Base-by-base conservation (phyloP, 2,113 vertebrate genomes). In the Ctenomys sociabilis region DNA sequence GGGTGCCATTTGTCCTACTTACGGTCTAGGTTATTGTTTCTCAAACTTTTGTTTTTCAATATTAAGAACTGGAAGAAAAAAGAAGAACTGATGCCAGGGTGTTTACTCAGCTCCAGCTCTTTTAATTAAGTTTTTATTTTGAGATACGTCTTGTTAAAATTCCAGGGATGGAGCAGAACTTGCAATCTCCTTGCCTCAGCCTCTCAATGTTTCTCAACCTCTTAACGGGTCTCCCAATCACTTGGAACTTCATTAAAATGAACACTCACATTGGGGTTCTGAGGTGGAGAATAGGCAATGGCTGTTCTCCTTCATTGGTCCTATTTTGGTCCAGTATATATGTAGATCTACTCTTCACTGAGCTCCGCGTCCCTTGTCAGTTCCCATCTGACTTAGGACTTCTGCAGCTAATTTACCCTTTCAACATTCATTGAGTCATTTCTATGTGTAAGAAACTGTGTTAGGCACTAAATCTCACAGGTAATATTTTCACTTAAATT, bases 361-460 rank as follows among this genome's bases (percentile, higher is more conserved):
- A 49, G 26, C 22, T 11, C 3, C 1, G n/a, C 90, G 21, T 30
- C 43, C 26, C 12, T 93, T 77, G 10, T 63, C 26, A 35, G 24
- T 64, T 90, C 43, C 30, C 57, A 40, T 37, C 13, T 88, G 70
- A 81, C 21, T 40, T 54, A 90, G n/a, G 72, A 43, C 63, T 70
- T 90, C 81, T 57, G 72, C 70, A 45, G 32, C 7, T 90, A n/a
- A 57, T 85, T 92, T 37, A 28, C 88, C 93, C 43, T 93, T 75
- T 82, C 52, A 72, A 16, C 9, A 16, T 43, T 49, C 54, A 14
- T 10, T 28, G 49, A 73, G 63, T 68, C 54, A 16, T 88, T 70
- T 32, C 24, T 17, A 0, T 40, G 30, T 91, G 37, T 80, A 49
- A 40, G 54, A 21, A 59, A 63, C 49, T 63, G 16, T 77, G 11